Base-by-base conservation (phyloP, 2,797 vertebrate species). In the Sternotherus odoratus region DNA sequence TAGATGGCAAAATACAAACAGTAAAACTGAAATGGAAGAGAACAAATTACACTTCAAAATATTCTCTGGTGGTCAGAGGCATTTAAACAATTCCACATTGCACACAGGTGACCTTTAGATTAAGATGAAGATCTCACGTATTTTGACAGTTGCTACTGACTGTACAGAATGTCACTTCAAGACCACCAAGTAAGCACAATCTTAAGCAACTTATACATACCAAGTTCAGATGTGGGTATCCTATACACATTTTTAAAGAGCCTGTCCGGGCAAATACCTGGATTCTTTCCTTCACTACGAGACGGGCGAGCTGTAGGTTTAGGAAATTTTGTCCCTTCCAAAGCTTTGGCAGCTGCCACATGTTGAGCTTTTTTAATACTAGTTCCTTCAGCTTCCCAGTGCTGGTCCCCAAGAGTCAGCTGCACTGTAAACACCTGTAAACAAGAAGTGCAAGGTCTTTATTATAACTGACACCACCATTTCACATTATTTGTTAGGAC, bases 301-400 rank as follows among this genome's bases (percentile, higher is more conserved):
- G 98, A 98, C 30, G 98, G 98, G 96, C 98, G 99, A 96, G 98
- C 94, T 8, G 98, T 98, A 79, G 99, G 99, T 94, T 99, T 99
- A 54, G 99, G 99, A 96, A 99, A 99, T 72, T 98, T 98, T 26
- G 99, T 99, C 97, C 99, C 99, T 95, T 98, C 97, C 91, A 99
- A 98, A 98, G 99, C 99, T 96, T 98, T 98, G 90, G 98, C 98
- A 97, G 99, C 99, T 95, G 99, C 99, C 3, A 98, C 98, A 85
- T 99, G 99, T 98, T 99, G 99, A 56, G 99, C 99, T 98, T 99
- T 99, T 98, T 99, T 99, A 97, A 99, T 99, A 98, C 99, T 99
- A 97, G 98, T 99, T 98, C 99, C 99, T 98, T 99, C 99, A 91
- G 99, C 99, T 97, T 99, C 99, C 99, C 99, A 99, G 82, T 98